A percentile compares a stretch with the other conserved stretches of the same genome.
These are phyloP conservation scores for Cinara cedri DNA, from an alignment of 2,888 invertebrate genomes.

Conservation along the genomic window DNA sequence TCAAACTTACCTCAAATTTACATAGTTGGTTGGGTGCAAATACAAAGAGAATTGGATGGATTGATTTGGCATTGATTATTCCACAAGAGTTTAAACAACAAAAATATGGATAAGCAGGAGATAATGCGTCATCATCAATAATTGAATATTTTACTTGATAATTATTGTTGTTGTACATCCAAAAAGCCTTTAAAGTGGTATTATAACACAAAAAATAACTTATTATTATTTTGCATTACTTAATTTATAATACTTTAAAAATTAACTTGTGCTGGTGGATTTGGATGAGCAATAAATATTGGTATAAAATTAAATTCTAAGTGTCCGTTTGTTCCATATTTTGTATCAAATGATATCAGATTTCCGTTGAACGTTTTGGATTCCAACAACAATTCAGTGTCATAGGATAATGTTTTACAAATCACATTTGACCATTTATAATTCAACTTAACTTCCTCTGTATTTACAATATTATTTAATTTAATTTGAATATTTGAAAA, in stretches of 20 bases:
- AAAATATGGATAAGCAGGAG: slow-evolving; percentile 41
- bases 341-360: slow-evolving; percentile 37
- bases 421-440: slow-evolving; percentile 25
- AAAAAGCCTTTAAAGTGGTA: slow-evolving; percentile 33
- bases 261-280: slow-evolving; percentile 52
- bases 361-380: neutral
- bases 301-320: slow-evolving; percentile 44
- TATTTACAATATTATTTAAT: neutral
- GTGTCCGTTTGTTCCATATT: slow-evolving; percentile 28
- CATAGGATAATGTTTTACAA: neutral
- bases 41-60: slow-evolving; percentile 38
- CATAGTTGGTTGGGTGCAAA: slow-evolving; percentile 31
- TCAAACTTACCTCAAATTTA: slow-evolving; percentile 22
- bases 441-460: neutral
- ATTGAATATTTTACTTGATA: slow-evolving; percentile 26
- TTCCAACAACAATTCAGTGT: slow-evolving; percentile 20
- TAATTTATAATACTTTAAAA: neutral
- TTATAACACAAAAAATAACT: neutral
- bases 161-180: slow-evolving; percentile 36
- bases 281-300: slow-evolving; percentile 41
- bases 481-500: slow-evolving; percentile 30
- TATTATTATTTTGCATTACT: neutral
- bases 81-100: slow-evolving; percentile 35
- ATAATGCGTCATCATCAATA: slow-evolving; percentile 26
- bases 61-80: slow-evolving; percentile 24